phyloP scores from a whole-genome alignment of 2,113 vertebrate species.

The Mionectes macconnelli region DNA sequence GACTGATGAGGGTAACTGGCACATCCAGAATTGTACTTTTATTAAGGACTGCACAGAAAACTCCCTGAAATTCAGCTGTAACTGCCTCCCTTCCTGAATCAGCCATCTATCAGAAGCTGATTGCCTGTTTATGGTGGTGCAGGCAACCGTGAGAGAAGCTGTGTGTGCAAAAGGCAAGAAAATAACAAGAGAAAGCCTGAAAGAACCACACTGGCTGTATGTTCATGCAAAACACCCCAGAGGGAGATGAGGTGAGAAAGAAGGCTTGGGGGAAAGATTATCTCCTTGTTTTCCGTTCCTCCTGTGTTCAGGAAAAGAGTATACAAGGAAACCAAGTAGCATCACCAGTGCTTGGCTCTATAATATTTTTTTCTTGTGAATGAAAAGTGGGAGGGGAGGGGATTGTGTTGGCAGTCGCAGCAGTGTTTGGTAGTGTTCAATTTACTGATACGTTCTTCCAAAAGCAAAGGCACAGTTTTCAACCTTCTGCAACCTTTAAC shows the following conservation, averaged over 20 bases:
- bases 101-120: not conserved
- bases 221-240: not conserved
- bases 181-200: not conserved
- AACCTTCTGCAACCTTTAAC: not conserved
- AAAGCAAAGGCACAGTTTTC: not conserved
- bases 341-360: not conserved
- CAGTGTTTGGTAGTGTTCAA: not conserved
- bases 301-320: not conserved
- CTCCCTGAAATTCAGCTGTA: not conserved
- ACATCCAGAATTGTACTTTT: not conserved
- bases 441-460: not conserved
- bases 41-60: not conserved
- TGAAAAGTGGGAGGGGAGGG: fast-evolving
- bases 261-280: not conserved
- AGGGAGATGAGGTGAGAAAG: not conserved
- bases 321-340: not conserved
- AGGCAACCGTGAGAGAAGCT: not conserved
- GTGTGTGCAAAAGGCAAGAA: not conserved
- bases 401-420: not conserved
- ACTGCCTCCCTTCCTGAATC: not conserved
- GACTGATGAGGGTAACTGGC: too few relatives aligned
- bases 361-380: not conserved
- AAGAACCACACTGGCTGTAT: not conserved
- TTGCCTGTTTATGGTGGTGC: not conserved
- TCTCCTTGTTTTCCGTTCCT: not conserved